These are phyloP conservation scores for Caranx ignobilis DNA, from an alignment of 2,113 vertebrate genomes.

Conservation along the genomic window DNA sequence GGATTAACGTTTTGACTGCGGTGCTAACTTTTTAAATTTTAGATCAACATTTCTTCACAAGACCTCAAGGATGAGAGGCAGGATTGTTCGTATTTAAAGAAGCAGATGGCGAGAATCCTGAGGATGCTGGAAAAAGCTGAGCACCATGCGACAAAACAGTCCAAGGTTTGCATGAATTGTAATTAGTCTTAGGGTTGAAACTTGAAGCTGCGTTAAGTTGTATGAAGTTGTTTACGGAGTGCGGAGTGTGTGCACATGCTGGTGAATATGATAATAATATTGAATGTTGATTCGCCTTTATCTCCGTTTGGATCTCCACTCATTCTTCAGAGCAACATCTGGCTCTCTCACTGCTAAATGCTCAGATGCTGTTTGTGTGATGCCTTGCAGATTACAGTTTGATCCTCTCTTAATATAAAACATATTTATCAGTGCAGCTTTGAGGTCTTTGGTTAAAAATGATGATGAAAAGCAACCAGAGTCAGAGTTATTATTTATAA, in stretches of 20 bases:
- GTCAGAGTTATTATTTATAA: neutral
- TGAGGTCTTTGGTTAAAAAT: slow-evolving; percentile 1
- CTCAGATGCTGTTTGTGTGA: neutral
- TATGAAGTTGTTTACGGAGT: neutral
- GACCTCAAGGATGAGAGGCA: slow-evolving; percentile 90
- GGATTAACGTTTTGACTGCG: neutral
- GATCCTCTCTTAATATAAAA: neutral
- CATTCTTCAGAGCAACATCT: too few relatives aligned
- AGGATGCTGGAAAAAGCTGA: slow-evolving; percentile 83
- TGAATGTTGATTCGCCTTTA: too few relatives aligned
- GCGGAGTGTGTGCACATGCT: too few relatives aligned
- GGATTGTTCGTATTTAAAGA: slow-evolving; percentile 86
- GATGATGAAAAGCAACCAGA: neutral
- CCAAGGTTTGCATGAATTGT: slow-evolving; percentile 52
- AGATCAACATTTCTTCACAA: slow-evolving; percentile 86
- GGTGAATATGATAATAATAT: too few relatives aligned
- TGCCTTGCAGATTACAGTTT: neutral
- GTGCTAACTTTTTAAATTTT: slow-evolving; percentile 23
- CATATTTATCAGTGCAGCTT: slow-evolving; percentile 6
- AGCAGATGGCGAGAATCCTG: slow-evolving; percentile 85
- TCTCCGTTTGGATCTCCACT: too few relatives aligned
- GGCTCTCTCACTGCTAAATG: too few relatives aligned
- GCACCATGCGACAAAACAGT: slow-evolving; percentile 76
- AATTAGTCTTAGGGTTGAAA: neutral
- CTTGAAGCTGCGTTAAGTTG: slow-evolving; percentile 16